Conservation (phyloP, 2,888 invertebrate genomes). For the Drosophila pegasa region DNA sequence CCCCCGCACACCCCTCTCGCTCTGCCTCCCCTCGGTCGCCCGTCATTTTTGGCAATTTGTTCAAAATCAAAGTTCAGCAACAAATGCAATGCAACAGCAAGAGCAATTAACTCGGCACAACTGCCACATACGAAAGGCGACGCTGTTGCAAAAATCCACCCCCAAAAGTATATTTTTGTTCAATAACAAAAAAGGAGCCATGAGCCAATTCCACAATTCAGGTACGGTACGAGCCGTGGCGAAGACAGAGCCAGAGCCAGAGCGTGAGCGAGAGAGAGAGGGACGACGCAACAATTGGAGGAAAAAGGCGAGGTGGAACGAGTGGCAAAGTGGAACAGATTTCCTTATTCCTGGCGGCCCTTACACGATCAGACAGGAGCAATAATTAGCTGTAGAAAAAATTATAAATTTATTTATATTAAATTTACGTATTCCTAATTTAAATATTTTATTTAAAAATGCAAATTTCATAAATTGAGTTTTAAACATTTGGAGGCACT, state of each 20-base stretch:
- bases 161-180: slow-evolving; percentile 61
- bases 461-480: not conserved
- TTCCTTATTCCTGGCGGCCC: slow-evolving; percentile 73
- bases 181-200: slow-evolving; percentile 68
- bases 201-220: slow-evolving; percentile 68
- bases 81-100: slow-evolving; percentile 78
- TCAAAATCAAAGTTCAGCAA: slow-evolving; percentile 77
- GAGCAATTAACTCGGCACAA: slow-evolving; percentile 78
- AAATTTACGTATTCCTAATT: not conserved
- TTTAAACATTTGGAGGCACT: not conserved
- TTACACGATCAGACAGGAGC: slow-evolving; percentile 31
- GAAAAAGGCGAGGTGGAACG: slow-evolving; percentile 51
- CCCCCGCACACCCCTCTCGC: not conserved
- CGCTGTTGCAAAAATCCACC: slow-evolving; percentile 75
- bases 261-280: slow-evolving; percentile 56
- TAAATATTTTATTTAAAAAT: not conserved
- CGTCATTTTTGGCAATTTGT: slow-evolving; percentile 73
- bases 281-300: slow-evolving; percentile 73
- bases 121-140: slow-evolving; percentile 66
- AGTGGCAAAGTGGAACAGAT: slow-evolving; percentile 59
- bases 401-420: too few relatives aligned
- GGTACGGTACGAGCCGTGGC: slow-evolving; percentile 53
- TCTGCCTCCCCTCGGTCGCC: slow-evolving; percentile 12
- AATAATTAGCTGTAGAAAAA: not conserved
- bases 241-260: slow-evolving; percentile 42